Evolutionary conservation across 2,113 vertebrate species (phyloP), one percentile per base, ranked within the genome.

Genomic region (Ranitomeya imitator): DNA sequence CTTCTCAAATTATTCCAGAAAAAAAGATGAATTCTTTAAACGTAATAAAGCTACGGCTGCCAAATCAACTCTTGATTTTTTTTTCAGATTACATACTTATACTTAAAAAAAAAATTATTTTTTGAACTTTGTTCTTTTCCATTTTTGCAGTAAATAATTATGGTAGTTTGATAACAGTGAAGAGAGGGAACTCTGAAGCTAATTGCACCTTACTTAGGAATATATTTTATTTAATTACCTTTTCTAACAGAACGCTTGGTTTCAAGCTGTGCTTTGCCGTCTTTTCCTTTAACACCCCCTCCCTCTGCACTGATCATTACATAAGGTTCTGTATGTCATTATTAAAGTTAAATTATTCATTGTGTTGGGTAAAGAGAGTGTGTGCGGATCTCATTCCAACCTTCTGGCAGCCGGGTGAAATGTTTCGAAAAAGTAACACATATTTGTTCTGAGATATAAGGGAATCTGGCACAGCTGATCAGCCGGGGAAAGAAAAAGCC

Each of bases 281-380:
- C 69, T 19, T 83, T 84, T 55, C 54, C 57, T 61, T 74, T 31
- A 60, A 73, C 54, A 82, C 61, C 59, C 80, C 54, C 86, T 73
- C 57, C 59, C 71, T 55, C 71, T 51, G 16, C 45, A 11, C 71
- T 52, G 71, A 74, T 88, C 71, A 83, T 88, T 88, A 83, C 59
- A 88, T 84, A 88, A 83, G 80, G 57, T 88, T 88, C 80, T 83
- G 71, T 73, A 84, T 84, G 74, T 78, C 87, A 83, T 84, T 83
- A 88, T 88, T 88, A 88, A 88, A 88, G 69, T 65, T 77, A 88
- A 88, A 88, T 88, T 88, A 88, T 88, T 84, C 87, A 88, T 77
- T 83, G 80, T 84, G 87, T 84, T 88, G 87, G 87, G 80, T 88
- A 84, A 83, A 88, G 86, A 79, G 77, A 67, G 37, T 65, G 80